phyloP scores from a whole-genome alignment of 2,113 vertebrate genomes.

The Catharus fuscescens region DNA sequence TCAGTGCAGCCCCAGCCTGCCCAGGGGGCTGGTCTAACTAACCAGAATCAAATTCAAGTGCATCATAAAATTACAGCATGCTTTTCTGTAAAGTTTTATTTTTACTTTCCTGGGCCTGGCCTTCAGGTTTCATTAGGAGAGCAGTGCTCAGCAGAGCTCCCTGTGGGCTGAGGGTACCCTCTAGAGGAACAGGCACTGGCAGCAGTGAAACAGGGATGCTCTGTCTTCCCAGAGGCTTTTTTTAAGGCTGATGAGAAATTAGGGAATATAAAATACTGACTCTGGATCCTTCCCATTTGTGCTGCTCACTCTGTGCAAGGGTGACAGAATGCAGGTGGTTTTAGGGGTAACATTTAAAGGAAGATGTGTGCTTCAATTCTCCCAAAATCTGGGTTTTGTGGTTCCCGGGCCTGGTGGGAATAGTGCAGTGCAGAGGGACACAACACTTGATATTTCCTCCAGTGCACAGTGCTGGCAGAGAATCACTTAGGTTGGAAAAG shows the following conservation, averaged over 20 bases:
- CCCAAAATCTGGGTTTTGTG: background rate
- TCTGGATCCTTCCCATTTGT: background rate
- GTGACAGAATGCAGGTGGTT: background rate
- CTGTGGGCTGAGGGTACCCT: conserved; percentile 49
- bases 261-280: background rate
- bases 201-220: background rate
- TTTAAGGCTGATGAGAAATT: background rate
- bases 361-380: background rate
- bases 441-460: background rate
- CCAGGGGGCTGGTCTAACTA: conserved; percentile 63
- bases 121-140: conserved; percentile 61
- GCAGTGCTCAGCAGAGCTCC: conserved; percentile 26
- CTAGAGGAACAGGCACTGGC: conserved; percentile 49
- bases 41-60: conserved; percentile 71
- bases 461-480: background rate
- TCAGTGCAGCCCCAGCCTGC: conserved; percentile 46
- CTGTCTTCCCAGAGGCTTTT: background rate
- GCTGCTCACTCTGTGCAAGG: background rate
- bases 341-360: background rate
- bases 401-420: background rate
- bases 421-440: background rate
- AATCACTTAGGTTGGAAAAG: background rate
- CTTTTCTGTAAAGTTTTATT: conserved; percentile 66
- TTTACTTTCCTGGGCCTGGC: conserved; percentile 47
- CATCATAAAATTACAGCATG: conserved; percentile 78